Conservation (phyloP, 2,113 vertebrate species). For the Anolis carolinensis region DNA sequence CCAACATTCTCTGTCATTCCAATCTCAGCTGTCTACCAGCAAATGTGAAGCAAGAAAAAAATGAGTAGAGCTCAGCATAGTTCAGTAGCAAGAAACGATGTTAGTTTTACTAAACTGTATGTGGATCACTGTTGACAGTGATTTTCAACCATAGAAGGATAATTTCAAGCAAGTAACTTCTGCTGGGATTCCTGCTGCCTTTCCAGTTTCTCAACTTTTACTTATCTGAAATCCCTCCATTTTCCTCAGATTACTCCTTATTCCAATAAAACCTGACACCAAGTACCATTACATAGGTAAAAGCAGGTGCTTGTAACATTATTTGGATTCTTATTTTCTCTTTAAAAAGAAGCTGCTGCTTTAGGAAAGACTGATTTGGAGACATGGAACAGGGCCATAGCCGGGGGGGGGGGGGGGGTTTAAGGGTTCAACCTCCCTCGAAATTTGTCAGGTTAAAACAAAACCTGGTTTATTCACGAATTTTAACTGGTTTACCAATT, state of each 20-base stretch:
- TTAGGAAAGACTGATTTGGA: no score
- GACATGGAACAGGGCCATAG: no score
- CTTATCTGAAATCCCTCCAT: background rate
- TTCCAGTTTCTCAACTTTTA: background rate
- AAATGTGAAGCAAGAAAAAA: background rate
- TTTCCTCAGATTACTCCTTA: background rate
- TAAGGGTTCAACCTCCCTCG: no score
- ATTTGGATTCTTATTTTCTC: no score
- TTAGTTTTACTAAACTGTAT: background rate
- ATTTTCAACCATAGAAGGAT: background rate
- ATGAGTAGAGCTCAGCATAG: background rate
- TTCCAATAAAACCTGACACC: no score
- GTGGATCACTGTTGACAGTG: background rate
- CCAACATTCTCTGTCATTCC: conserved; percentile 86
- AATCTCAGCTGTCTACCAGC: conserved; percentile 82
- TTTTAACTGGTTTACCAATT: no score
- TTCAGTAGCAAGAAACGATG: background rate
- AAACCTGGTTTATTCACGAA: no score
- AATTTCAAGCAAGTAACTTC: background rate
- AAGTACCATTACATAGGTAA: no score
- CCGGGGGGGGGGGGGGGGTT: no score
- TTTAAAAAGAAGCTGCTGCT: no score
- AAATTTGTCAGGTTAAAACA: no score
- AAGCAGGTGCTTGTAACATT: no score
- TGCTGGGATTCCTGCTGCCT: background rate